These are phyloP conservation scores for Epirrhoe alternata DNA, from an alignment of 2,888 invertebrate genomes.

Conservation along the genomic window DNA sequence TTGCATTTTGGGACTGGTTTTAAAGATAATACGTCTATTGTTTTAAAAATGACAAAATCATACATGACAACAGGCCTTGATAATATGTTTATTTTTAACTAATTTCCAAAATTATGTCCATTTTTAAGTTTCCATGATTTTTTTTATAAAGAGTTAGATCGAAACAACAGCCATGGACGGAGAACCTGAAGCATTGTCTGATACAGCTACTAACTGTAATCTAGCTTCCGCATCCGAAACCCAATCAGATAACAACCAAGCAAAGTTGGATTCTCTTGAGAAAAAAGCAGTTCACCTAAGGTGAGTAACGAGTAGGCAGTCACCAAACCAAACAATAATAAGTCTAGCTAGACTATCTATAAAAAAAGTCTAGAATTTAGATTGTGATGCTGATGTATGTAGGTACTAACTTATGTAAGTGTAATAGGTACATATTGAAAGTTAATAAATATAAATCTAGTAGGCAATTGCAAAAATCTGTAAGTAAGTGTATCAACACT, in stretches of 20 bases:
- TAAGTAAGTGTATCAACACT: too few relatives aligned
- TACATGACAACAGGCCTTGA: constrained; percentile 41
- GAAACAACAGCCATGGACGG: constrained; percentile 68
- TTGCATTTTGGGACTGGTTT: constrained; percentile 3
- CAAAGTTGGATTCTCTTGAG: constrained; percentile 75
- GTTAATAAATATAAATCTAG: too few relatives aligned
- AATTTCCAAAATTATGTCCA: constrained; percentile 63
- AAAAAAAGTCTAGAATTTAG: background rate
- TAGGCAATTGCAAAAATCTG: too few relatives aligned
- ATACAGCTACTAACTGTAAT: constrained; percentile 72
- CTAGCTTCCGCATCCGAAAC: constrained; percentile 68
- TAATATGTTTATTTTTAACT: constrained; percentile 41
- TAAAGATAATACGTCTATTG: constrained; percentile 11
- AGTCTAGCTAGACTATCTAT: background rate
- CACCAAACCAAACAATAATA: too few relatives aligned
- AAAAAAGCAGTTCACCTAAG: constrained; percentile 80
- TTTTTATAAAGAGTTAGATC: constrained; percentile 27
- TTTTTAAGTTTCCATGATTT: constrained; percentile 41
- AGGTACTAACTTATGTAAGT: too few relatives aligned
- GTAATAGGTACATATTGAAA: too few relatives aligned
- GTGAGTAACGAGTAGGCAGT: constrained; percentile 40
- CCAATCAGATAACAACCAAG: constrained; percentile 70
- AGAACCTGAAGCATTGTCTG: constrained; percentile 72
- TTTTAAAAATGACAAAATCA: constrained; percentile 17
- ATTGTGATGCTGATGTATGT: too few relatives aligned